Conservation (phyloP, 2,888 invertebrate genomes). For the Athrips mouffetella region DNA sequence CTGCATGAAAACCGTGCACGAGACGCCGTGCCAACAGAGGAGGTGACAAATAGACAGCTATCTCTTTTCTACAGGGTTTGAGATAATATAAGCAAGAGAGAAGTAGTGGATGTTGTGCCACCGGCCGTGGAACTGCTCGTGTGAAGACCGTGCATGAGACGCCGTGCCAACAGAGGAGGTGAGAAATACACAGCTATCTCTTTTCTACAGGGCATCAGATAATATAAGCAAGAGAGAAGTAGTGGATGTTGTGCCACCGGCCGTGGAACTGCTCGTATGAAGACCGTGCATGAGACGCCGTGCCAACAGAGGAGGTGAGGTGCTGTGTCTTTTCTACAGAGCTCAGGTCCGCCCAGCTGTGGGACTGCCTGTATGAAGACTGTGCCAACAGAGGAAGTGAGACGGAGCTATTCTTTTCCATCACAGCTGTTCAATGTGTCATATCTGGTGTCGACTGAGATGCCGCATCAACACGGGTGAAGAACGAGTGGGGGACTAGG, state of each 20-base stretch:
- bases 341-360: slow-evolving; percentile 92
- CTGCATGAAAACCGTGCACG: slow-evolving; percentile 84
- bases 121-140: slow-evolving; percentile 92
- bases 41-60: slow-evolving; percentile 36
- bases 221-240: too few species aligned
- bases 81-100: too few species aligned
- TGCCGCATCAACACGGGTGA: too few species aligned
- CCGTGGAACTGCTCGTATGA: slow-evolving; percentile 89
- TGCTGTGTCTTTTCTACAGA: too few species aligned
- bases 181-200: slow-evolving; percentile 16
- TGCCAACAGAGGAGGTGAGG: slow-evolving; percentile 81
- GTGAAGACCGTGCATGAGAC: slow-evolving; percentile 85
- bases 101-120: slow-evolving; percentile 93
- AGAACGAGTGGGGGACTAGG: too few species aligned
- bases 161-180: slow-evolving; percentile 83
- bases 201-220: too few species aligned
- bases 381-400: too few species aligned
- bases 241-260: slow-evolving; percentile 94
- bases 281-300: slow-evolving; percentile 84
- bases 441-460: too few species aligned
- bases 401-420: too few species aligned
- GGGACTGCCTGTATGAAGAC: slow-evolving; percentile 89
- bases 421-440: too few species aligned
- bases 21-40: slow-evolving; percentile 86
- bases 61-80: too few species aligned